Evolutionary conservation across 2,888 invertebrate species (phyloP), one percentile per base, ranked within the genome.

Genomic region (Octodonta nipae): DNA sequence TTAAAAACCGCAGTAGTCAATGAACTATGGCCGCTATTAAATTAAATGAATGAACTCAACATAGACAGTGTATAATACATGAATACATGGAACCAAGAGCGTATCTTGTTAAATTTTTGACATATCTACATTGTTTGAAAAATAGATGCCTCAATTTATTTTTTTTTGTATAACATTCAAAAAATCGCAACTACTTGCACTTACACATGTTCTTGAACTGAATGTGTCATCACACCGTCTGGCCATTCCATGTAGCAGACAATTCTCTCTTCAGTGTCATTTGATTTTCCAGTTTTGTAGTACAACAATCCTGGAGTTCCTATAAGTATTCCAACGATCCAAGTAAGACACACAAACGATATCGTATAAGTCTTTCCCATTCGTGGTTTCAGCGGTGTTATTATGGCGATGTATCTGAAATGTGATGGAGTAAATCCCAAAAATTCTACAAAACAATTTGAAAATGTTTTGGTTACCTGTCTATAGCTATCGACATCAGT

Each of bases 401-500:
- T 87, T 50, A 93, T 93, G 32, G 92, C 93, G 64, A 88, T 83
- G 59, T 92, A 93, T 56, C 93, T 93, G n/a, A 22, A 8, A 22
- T 10, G 22, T 22, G 22, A 4, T 11, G 3, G n/a, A 4, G n/a
- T 22, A 4, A 4, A n/a, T 22, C 3, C 12, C 24, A 11, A 13
- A 30, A 30, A 11, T 15, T 28, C 13, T 15, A 2, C 11, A 31
- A 12, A 24, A 7, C 8, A 4, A 30, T 12, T 20, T 11, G 27
- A 15, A 11, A 29, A 12, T 13, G 3, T 13, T 13, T 11, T 30
- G 67, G 78, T 75, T 58, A 95, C 95, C 96, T 79, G 66, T 96
- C 96, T 46, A 95, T 82, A 40, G 95, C 88, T 51, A 96, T 95
- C 35, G 93, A 93, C 79, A 95, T 86, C 46, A 96, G 73, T 0